phyloP scores from a whole-genome alignment of 1,140 invertebrate genomes.

The Ericerus pela region DNA sequence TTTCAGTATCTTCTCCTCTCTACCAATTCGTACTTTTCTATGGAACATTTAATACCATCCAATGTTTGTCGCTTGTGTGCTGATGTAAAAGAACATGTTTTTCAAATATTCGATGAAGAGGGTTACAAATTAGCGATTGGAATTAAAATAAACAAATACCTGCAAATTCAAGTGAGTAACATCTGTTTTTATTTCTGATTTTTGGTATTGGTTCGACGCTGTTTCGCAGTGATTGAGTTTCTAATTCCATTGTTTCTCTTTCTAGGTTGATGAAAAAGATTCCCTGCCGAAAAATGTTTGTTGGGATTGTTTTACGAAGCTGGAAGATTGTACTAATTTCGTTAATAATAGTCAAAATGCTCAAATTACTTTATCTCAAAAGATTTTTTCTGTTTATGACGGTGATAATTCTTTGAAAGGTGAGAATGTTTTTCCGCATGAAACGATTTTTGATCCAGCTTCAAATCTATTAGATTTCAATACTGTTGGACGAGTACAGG shows the following conservation, averaged over 20 bases:
- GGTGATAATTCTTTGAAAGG: constrained; percentile 4
- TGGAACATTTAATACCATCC: too few species aligned
- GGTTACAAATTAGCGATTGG: constrained; percentile 32
- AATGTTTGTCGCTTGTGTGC: constrained; percentile 18
- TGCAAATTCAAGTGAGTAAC: constrained; percentile 33
- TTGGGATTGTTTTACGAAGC: constrained; percentile 21
- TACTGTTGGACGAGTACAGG: neutral
- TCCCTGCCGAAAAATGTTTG: constrained; percentile 21
- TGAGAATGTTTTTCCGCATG: neutral
- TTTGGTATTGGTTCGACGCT: neutral
- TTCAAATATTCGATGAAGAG: constrained; percentile 32
- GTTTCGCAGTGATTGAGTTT: neutral
- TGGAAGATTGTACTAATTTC: constrained; percentile 21
- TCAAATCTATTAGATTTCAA: neutral
- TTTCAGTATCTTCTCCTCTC: too few species aligned
- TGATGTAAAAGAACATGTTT: constrained; percentile 22
- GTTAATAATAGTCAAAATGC: constrained; percentile 20
- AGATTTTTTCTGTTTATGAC: constrained; percentile 13
- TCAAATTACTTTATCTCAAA: constrained; percentile 19
- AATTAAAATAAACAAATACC: constrained; percentile 34
- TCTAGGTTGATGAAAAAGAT: constrained; percentile 18
- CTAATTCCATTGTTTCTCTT: neutral
- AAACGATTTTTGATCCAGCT: neutral
- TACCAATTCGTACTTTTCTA: too few species aligned
- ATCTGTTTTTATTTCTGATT: neutral